phyloP scores from a whole-genome alignment of 2,113 vertebrate genomes.

The Gambusia affinis region DNA sequence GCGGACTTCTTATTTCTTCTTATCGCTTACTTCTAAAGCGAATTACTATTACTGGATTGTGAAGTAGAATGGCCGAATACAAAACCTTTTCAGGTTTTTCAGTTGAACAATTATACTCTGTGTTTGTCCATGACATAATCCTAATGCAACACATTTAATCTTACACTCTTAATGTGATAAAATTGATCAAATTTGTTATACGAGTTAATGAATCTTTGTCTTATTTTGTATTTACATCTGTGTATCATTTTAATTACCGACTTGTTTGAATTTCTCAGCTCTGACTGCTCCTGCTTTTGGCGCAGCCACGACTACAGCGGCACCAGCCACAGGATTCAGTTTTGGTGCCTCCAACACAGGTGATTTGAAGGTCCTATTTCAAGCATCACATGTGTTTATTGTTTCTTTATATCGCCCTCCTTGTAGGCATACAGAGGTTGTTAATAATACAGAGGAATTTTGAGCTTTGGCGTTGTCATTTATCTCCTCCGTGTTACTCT shows the following conservation, averaged over 20 bases:
- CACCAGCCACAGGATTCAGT: conserved; percentile 79
- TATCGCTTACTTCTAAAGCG: no score
- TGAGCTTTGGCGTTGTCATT: conserved; percentile 29
- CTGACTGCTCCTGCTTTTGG: conserved; percentile 81
- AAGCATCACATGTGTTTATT: neutral
- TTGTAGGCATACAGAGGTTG: neutral
- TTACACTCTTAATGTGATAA: neutral
- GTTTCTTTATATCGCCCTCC: neutral
- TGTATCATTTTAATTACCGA: neutral
- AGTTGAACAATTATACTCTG: no score
- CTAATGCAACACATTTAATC: neutral
- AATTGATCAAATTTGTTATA: neutral
- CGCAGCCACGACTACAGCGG: conserved; percentile 73
- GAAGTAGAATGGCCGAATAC: no score
- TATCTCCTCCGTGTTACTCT: conserved; percentile 80
- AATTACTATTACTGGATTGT: no score
- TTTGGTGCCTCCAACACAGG: conserved; percentile 80
- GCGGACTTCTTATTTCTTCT: no score
- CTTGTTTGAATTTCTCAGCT: conserved; percentile 47
- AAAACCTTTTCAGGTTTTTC: no score
- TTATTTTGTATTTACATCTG: neutral
- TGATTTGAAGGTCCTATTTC: conserved; percentile 29
- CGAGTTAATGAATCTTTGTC: no score
- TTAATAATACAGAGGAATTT: neutral
- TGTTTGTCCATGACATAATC: neutral